phyloP scores from a whole-genome alignment of 2,113 vertebrate species.

The Tragulus kanchil region DNA sequence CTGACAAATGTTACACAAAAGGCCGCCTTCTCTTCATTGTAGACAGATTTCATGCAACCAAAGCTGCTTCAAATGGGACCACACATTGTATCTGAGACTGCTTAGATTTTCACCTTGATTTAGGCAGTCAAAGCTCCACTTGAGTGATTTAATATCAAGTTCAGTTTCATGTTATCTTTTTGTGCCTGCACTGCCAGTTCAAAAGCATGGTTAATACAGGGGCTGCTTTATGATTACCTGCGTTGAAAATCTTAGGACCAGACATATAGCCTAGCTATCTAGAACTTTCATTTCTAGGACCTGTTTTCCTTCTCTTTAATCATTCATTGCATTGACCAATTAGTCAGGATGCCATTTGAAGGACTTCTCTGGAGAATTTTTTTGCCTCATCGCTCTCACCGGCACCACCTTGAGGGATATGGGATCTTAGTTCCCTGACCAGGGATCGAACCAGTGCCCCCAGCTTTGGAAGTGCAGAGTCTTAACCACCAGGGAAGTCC shows the following conservation, averaged over 20 bases:
- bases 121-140: neutral
- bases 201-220: neutral
- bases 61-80: neutral
- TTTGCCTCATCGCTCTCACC: neutral
- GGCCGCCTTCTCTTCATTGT: neutral
- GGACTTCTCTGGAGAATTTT: neutral
- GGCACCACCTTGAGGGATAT: neutral
- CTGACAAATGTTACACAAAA: neutral
- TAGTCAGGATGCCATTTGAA: neutral
- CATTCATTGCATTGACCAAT: neutral
- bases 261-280: neutral
- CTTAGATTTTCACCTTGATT: neutral
- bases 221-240: neutral
- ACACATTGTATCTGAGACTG: neutral
- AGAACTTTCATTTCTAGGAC: neutral
- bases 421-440: neutral
- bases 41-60: neutral
- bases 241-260: neutral
- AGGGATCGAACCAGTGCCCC: neutral
- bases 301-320: neutral
- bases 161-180: conserved; percentile 15
- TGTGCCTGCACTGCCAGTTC: neutral
- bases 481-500: neutral
- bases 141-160: neutral
- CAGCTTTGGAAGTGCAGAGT: neutral